Evolutionary conservation across 1,140 invertebrate genomes (phyloP).

Genomic region (Trichomalopsis sarcophagae): DNA sequence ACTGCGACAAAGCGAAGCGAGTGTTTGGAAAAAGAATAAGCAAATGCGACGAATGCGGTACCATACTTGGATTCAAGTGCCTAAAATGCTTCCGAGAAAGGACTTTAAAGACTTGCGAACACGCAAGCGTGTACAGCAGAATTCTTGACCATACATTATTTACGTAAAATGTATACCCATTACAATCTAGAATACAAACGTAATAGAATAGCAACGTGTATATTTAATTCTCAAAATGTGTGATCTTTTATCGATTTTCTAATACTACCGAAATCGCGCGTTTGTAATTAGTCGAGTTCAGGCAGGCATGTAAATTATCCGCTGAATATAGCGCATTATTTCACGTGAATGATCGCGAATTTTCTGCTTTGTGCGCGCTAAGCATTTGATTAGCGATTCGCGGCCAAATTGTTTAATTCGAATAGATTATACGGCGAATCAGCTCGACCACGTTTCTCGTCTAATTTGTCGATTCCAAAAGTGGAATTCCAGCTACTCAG

Average conservation of each 20-base stretch:
- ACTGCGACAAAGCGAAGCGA: neutral
- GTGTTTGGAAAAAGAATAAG: neutral
- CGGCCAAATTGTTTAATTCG: neutral
- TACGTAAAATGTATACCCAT: neutral
- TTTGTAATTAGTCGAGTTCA: neutral
- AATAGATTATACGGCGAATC: neutral
- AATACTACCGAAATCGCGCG: neutral
- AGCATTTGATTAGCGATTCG: neutral
- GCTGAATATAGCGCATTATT: neutral
- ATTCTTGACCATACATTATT: too few species aligned
- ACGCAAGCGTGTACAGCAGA: neutral
- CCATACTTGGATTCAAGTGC: neutral
- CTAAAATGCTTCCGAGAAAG: neutral
- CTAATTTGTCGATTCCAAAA: neutral
- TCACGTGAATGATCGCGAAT: neutral
- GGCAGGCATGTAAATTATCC: neutral
- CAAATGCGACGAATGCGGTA: neutral
- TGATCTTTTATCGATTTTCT: neutral
- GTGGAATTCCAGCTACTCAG: neutral
- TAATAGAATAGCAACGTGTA: too few species aligned
- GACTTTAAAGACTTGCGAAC: neutral
- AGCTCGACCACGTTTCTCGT: neutral
- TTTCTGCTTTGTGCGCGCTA: neutral
- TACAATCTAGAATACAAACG: too few species aligned
- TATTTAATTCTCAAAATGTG: too few species aligned